These are phyloP conservation scores for Lemur catta DNA, from an alignment of 2,797 vertebrate genomes.

Conservation along the genomic window DNA sequence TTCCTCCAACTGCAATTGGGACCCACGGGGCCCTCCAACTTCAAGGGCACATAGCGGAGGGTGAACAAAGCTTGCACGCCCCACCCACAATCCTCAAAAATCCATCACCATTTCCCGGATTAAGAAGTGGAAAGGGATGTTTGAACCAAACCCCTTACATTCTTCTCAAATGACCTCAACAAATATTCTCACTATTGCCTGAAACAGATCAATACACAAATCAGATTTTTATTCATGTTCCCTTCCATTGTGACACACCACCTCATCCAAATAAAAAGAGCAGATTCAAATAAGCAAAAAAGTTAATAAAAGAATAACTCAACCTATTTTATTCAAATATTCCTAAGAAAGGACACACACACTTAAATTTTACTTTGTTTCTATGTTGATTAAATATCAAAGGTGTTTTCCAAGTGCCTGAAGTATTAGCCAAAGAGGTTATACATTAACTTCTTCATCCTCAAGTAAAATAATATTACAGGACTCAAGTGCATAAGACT, in stretches of 20 bases:
- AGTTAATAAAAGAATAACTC: neutral
- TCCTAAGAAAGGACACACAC: neutral
- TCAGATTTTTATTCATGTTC: neutral
- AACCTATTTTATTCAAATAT: neutral
- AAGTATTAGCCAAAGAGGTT: constrained; percentile 33
- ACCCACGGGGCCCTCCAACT: neutral
- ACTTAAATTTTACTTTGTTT: constrained; percentile 38
- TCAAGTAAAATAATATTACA: constrained; percentile 48
- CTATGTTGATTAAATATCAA: constrained; percentile 53
- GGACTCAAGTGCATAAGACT: constrained; percentile 25
- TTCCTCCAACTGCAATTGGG: neutral
- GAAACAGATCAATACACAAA: neutral
- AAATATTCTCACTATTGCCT: neutral
- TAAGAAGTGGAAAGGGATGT: neutral
- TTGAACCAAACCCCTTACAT: neutral
- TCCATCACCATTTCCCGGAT: neutral
- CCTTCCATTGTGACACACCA: neutral
- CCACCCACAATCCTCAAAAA: neutral
- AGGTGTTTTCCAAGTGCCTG: constrained; percentile 44
- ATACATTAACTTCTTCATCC: constrained; percentile 54
- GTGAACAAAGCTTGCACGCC: neutral
- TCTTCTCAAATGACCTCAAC: neutral
- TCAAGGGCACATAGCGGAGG: neutral
- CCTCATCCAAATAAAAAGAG: constrained; percentile 16
- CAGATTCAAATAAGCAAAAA: neutral